These are phyloP conservation scores for Alaudala cheleensis DNA, from an alignment of 2,113 vertebrate species.

Conservation along the genomic window DNA sequence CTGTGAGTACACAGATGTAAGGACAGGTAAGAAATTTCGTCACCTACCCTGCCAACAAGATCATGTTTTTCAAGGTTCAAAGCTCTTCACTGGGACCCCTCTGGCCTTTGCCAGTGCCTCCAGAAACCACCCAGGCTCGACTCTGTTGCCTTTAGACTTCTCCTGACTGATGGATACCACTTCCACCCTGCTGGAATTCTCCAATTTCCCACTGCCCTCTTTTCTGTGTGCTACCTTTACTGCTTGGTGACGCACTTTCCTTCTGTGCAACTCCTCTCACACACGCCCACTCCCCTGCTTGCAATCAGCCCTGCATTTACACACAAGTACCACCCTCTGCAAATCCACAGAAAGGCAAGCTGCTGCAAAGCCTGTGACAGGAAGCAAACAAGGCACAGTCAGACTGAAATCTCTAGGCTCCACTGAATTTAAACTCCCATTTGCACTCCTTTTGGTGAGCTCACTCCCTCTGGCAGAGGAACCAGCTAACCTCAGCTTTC, in stretches of 20 bases:
- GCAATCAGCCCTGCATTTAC: background rate
- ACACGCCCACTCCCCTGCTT: background rate
- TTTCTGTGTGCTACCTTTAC: background rate
- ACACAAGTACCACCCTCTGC: background rate
- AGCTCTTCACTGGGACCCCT: background rate
- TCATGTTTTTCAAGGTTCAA: background rate
- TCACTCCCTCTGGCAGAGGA: background rate
- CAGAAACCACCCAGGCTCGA: background rate
- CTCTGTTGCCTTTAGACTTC: fast-evolving
- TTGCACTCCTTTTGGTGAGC: background rate
- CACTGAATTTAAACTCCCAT: background rate
- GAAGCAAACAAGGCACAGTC: background rate
- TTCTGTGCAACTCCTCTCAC: background rate
- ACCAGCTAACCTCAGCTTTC: background rate
- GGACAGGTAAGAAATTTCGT: background rate
- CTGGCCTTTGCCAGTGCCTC: background rate
- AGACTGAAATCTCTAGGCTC: background rate
- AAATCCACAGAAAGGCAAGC: constrained; percentile 1
- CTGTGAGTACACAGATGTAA: background rate
- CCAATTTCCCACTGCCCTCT: background rate
- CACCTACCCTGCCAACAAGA: background rate
- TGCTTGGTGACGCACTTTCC: background rate
- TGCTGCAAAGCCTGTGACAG: background rate
- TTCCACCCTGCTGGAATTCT: background rate
- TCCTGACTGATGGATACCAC: background rate